Percentiles rank a stretch among this genome's conserved stretches.
Conservation (phyloP, 2,113 vertebrate species). For the Gallinago paraguaiae region DNA sequence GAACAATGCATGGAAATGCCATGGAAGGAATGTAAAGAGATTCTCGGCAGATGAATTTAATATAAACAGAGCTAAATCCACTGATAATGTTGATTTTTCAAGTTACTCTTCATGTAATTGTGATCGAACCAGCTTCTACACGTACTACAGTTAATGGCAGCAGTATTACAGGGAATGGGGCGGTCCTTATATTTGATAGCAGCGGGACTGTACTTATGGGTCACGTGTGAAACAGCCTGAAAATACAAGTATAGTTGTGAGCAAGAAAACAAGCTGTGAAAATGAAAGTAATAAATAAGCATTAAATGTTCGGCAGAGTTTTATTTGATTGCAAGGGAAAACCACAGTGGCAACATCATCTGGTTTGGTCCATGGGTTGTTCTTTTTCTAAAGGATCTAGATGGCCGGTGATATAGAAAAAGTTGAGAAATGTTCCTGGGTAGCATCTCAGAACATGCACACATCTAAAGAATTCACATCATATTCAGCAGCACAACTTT, state of each 20-base stretch:
- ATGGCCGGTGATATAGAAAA: not conserved
- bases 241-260: not conserved
- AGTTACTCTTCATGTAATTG: not conserved
- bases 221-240: not conserved
- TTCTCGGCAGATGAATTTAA: not conserved
- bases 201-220: not conserved
- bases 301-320: not conserved
- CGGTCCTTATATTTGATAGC: not conserved
- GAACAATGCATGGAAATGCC: constrained; percentile 42
- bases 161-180: not conserved
- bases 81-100: constrained; percentile 4
- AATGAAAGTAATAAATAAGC: not conserved
- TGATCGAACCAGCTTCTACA: not conserved
- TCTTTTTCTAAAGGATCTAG: not conserved
- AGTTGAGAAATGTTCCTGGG: not conserved
- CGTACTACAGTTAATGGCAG: not conserved
- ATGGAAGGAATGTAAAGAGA: not conserved
- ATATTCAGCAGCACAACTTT: not conserved
- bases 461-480: fast-evolving
- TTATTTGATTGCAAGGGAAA: not conserved
- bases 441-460: not conserved
- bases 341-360: not conserved
- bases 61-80: not conserved
- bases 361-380: not conserved
- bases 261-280: not conserved